These are phyloP conservation scores for Cataglyphis livida DNA, from an alignment of 2,888 invertebrate genomes.

Conservation along the genomic window DNA sequence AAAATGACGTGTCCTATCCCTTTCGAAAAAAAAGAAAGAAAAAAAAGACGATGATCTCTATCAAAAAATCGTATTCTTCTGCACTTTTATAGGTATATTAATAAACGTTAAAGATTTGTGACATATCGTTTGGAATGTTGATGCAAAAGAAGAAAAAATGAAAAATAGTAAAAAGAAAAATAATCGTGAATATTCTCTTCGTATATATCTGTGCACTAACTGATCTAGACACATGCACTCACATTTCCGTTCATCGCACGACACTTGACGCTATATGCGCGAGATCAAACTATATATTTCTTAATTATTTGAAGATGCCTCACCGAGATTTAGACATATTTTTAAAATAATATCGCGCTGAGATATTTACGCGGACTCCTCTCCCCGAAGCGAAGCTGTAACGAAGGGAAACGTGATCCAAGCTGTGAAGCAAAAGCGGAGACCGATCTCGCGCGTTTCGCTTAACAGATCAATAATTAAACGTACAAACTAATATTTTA, in stretches of 20 bases:
- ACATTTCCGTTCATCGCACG: slow-evolving; percentile 22
- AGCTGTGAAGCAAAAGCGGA: slow-evolving; percentile 21
- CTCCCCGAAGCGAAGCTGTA: not conserved
- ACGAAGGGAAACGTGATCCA: slow-evolving; percentile 18
- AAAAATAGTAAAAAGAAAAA: not conserved
- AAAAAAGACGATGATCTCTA: not conserved
- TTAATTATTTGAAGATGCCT: slow-evolving; percentile 39
- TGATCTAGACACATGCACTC: slow-evolving; percentile 27
- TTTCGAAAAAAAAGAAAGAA: slow-evolving; percentile 7
- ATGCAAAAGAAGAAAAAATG: not conserved
- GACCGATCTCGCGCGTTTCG: slow-evolving; percentile 33
- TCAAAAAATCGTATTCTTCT: slow-evolving; percentile 25
- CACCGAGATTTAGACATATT: slow-evolving; percentile 21
- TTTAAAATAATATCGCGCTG: slow-evolving; percentile 15
- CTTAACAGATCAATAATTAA: slow-evolving; percentile 50
- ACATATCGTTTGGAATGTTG: slow-evolving; percentile 3
- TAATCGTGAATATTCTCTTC: slow-evolving; percentile 26
- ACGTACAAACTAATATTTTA: slow-evolving; percentile 50
- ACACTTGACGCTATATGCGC: slow-evolving; percentile 4
- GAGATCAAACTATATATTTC: slow-evolving; percentile 18
- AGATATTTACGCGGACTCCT: not conserved
- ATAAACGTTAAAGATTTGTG: slow-evolving; percentile 12
- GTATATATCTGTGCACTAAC: slow-evolving; percentile 1
- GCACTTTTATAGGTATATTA: slow-evolving; percentile 44
- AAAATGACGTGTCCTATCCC: not conserved